phyloP scores from a whole-genome alignment of 2,888 invertebrate species.

The Thyatira batis region DNA sequence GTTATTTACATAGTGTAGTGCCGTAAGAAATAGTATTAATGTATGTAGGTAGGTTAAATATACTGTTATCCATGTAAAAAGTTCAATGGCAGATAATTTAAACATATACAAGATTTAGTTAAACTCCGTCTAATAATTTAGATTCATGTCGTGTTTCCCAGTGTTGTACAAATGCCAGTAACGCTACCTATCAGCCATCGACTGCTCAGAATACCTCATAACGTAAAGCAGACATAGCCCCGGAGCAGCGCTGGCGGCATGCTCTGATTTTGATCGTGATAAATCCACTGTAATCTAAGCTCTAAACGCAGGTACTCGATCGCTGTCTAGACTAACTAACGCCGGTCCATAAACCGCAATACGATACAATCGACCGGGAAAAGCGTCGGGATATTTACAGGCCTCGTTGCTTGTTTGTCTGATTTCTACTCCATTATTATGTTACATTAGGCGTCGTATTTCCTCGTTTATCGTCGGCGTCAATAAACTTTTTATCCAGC shows the following conservation, averaged over 20 bases:
- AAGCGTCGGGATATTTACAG: slow-evolving; percentile 48
- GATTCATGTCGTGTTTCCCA: not conserved
- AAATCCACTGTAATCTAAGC: slow-evolving; percentile 57
- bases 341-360: slow-evolving; percentile 57
- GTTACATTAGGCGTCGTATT: slow-evolving; percentile 43
- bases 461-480: slow-evolving; percentile 15
- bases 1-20: too few species aligned
- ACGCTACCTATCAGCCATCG: not conserved
- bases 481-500: slow-evolving; percentile 27
- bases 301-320: slow-evolving; percentile 54
- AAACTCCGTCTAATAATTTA: not conserved
- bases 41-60: too few species aligned
- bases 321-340: slow-evolving; percentile 53
- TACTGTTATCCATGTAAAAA: too few species aligned
- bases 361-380: slow-evolving; percentile 56
- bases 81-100: not conserved
- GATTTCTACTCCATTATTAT: slow-evolving; percentile 49
- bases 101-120: not conserved
- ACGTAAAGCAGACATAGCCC: slow-evolving; percentile 1
- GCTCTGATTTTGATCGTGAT: slow-evolving; percentile 32
- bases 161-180: not conserved
- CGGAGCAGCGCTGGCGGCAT: slow-evolving; percentile 12
- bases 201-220: not conserved
- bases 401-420: slow-evolving; percentile 35
- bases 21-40: too few species aligned